Base-by-base conservation (phyloP, 2,797 vertebrate genomes). In the Holocentrus rufus region DNA sequence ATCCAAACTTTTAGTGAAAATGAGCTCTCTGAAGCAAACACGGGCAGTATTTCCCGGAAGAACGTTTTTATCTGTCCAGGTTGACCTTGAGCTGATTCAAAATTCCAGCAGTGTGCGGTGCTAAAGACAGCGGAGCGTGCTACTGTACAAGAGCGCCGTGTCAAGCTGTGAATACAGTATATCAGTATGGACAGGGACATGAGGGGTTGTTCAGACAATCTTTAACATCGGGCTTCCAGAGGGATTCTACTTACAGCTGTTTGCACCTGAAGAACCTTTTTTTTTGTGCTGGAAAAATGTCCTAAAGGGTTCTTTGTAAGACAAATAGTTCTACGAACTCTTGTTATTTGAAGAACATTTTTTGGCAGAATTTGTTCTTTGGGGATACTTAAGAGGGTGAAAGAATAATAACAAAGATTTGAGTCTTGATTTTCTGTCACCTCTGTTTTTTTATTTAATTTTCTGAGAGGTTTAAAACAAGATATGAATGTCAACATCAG, bases 131-230 rank as follows among this genome's bases (percentile, higher is more conserved):
- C 9, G 47, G n/a, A 14, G 52, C 20, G 61, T 52, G 53, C 66
- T 65, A 30, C 64, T 65, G 57, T 69, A 22, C 44, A n/a, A 20
- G 56, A 68, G 50, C 44, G 55, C 66, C 46, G 53, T 36, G 5
- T 67, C 36, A 47, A 71, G 49, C 44, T 39, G 17, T 64, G 70
- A 80, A 68, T 60, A 34, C 31, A 34, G 31, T 34, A 59, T n/a
- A 72, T 69, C 42, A 63, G 22, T 7, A 34, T 59, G 65, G 72
- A 74, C 73, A 77, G 60, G 46, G 60, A 27, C 25, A 73, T 59
- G 36, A 22, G 59, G 74, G 31, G 72, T 61, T 67, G 50, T 61
- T 72, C 15, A 56, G 57, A 53, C n/a, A 18, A 30, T 34, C 44
- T 50, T 18, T n/a, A 49, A 78, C 46, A 72, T 62, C 57, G 65